Evolutionary conservation across 2,888 invertebrate species (phyloP).

Genomic region (Pyrgus malvae): DNA sequence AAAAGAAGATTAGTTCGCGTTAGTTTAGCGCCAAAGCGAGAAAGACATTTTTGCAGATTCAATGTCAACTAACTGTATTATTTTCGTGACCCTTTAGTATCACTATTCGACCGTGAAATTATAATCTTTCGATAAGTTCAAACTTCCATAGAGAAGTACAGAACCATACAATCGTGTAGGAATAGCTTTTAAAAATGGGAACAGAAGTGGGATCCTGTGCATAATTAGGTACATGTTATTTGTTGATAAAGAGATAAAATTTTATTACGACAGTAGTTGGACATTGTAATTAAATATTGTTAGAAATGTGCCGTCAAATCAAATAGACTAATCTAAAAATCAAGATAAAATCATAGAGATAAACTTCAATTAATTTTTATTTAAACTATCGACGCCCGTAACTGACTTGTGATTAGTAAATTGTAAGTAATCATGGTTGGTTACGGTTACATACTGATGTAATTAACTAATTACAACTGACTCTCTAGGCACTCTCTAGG

Average conservation of each 20-base stretch:
- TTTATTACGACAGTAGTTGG: too few species aligned
- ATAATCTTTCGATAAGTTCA: slow-evolving; percentile 2
- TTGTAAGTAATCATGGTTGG: too few species aligned
- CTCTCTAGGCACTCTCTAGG: too few species aligned
- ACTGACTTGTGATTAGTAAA: neutral
- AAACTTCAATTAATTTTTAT: neutral
- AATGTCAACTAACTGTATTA: slow-evolving; percentile 12
- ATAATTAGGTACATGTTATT: too few species aligned
- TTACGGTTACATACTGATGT: neutral
- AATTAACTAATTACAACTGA: neutral
- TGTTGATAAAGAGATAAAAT: too few species aligned
- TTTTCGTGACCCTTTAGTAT: slow-evolving; percentile 10
- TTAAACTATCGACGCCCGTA: slow-evolving; percentile 1
- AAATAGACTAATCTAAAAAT: neutral
- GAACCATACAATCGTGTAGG: too few species aligned
- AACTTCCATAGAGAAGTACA: neutral
- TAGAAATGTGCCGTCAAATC: neutral
- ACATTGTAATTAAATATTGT: neutral
- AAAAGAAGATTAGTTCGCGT: too few species aligned
- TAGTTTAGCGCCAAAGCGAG: neutral
- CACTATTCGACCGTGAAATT: slow-evolving; percentile 14
- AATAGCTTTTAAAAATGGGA: too few species aligned
- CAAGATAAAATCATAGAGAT: neutral
- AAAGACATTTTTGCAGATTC: neutral
- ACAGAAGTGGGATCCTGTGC: too few species aligned